Evolutionary conservation across 2,888 invertebrate genomes (phyloP), one percentile per base, ranked within the genome.

Genomic region (Dasypolia templi): DNA sequence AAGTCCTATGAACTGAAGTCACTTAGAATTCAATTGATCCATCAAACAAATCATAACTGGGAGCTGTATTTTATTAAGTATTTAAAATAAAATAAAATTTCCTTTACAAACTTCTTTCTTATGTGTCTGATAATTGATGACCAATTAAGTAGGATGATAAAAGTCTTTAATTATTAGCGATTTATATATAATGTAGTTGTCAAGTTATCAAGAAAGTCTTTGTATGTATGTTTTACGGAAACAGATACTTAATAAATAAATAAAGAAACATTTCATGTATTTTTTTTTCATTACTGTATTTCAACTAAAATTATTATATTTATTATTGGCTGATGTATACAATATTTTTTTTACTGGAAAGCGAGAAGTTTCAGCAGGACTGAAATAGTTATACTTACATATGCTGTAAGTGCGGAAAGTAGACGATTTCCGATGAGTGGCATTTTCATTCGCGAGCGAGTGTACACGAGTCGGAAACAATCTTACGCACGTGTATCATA

Each of bases 91-190:
- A 39, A 39, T 9, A 39, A 39, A 69, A 61, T 72, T 74, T 75
- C 53, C 29, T 67, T 80, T 62, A 49, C 6, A n/a, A 56, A 68
- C 66, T 71, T 26, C 51, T 59, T 71, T 81, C 44, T 51, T 62
- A 19, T 42, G 68, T 58, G 51, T 59, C 51, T 44, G 32, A 59
- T 63, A 68, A 83, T 85, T 83, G 79, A 86, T 63, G 71, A 51
- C 66, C 70, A 81, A 83, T 79, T 76, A 81, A 67, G 64, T 67
- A 75, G 55, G 66, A 63, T 69, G 75, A 81, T 78, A 75, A 86
- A 75, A 86, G 85, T 85, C 77, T 79, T 74, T 55, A 55, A 66
- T 72, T 86, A 86, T 72, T 77, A 69, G 56, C 70, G 35, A 72
- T 58, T 35, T 68, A 58, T 72, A 65, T 22, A 63, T 69, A 35